These are phyloP conservation scores for Arrhamphus sclerolepis DNA, from an alignment of 2,797 vertebrate species.

Conservation along the genomic window DNA sequence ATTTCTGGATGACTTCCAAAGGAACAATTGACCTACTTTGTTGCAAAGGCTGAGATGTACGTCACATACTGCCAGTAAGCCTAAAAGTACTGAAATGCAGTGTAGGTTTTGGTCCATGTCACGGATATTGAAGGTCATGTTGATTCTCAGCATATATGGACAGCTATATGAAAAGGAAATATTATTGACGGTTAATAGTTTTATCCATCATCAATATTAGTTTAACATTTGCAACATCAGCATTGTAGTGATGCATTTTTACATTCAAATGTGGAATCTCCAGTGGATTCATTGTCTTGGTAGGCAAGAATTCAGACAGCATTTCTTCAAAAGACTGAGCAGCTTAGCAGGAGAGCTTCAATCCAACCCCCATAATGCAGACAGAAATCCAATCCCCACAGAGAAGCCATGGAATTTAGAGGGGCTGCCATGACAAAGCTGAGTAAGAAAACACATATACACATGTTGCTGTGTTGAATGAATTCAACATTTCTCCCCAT, in stretches of 20 bases:
- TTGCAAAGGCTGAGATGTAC: too few species aligned
- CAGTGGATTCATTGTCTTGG: slow-evolving; percentile 20
- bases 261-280: slow-evolving; percentile 5
- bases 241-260: slow-evolving; percentile 1
- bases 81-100: too few species aligned
- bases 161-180: neutral
- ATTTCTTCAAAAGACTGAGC: slow-evolving; percentile 48
- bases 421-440: slow-evolving; percentile 44
- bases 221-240: neutral
- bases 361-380: slow-evolving; percentile 41
- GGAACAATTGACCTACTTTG: too few species aligned
- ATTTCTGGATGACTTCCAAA: too few species aligned
- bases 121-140: neutral
- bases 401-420: slow-evolving; percentile 30
- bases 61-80: too few species aligned
- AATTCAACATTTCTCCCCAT: slow-evolving; percentile 40
- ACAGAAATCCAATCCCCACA: slow-evolving; percentile 46
- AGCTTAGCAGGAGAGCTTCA: slow-evolving; percentile 53
- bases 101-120: neutral
- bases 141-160: neutral
- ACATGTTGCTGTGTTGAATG: slow-evolving; percentile 26
- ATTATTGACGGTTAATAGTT: neutral
- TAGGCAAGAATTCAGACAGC: slow-evolving; percentile 43
- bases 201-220: neutral
- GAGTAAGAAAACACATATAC: slow-evolving; percentile 22